These are phyloP conservation scores for Pasiphila rectangulata DNA, from an alignment of 2,888 invertebrate genomes.

Conservation along the genomic window DNA sequence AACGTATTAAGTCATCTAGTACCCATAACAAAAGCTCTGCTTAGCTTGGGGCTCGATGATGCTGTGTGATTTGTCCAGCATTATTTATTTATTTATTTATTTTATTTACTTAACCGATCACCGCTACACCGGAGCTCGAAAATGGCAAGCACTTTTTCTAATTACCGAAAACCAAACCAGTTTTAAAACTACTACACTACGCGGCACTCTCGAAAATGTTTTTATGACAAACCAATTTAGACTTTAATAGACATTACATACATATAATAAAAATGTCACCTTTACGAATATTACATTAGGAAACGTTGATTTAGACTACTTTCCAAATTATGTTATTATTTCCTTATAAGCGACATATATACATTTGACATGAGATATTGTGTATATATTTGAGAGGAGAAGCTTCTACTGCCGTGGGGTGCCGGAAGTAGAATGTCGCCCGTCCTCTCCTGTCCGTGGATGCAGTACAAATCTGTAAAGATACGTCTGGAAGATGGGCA, in stretches of 20 bases:
- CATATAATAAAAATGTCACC: constrained; percentile 4
- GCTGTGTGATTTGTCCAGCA: too few species aligned
- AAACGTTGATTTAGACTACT: constrained; percentile 37
- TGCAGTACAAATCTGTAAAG: too few species aligned
- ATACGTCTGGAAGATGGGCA: too few species aligned
- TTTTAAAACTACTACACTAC: constrained; percentile 19
- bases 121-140: constrained; percentile 41
- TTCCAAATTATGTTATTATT: constrained; percentile 50
- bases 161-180: constrained; percentile 37
- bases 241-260: constrained; percentile 4
- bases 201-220: neutral
- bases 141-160: constrained; percentile 48
- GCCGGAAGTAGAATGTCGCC: too few species aligned
- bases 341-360: constrained; percentile 35
- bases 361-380: constrained; percentile 19
- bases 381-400: constrained; percentile 13
- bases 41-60: too few species aligned
- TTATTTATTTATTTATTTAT: too few species aligned
- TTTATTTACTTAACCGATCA: constrained; percentile 15
- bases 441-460: too few species aligned
- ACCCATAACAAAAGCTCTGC: too few species aligned
- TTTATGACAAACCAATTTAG: constrained; percentile 7
- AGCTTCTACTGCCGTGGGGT: too few species aligned
- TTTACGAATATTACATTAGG: constrained; percentile 16
- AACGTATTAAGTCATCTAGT: too few species aligned